Percentiles rank a stretch among this genome's conserved stretches.
Evolutionary conservation across 2,888 invertebrate species (phyloP).

Genomic region (Cartodere bifasciata): DNA sequence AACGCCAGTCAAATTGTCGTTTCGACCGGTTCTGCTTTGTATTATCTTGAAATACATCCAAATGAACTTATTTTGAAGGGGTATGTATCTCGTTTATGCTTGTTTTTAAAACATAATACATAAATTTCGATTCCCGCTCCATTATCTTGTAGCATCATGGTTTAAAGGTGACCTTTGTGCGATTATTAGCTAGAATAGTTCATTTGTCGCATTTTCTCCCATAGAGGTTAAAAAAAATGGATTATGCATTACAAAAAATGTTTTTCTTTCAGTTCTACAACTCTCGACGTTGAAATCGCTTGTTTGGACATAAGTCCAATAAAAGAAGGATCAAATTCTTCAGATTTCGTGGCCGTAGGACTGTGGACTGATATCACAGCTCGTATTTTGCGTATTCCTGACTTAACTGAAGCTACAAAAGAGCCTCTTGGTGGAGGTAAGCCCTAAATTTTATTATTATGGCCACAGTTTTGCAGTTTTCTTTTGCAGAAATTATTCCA

Average conservation of each 20-base stretch:
- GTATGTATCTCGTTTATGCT: no score
- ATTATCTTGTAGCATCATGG: no score
- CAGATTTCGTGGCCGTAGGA: conserved; percentile 78
- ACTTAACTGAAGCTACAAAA: conserved; percentile 66
- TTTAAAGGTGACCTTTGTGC: no score
- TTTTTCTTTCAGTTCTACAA: conserved; percentile 42
- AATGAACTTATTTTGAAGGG: conserved; percentile 50
- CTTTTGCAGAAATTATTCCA: conserved; percentile 77
- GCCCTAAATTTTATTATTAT: no score
- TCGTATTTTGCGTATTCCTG: conserved; percentile 69
- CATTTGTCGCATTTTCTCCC: no score
- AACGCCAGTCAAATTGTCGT: conserved; percentile 65
- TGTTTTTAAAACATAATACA: no score
- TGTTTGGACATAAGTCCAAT: conserved; percentile 87
- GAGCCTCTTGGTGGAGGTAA: conserved; percentile 78
- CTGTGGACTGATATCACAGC: conserved; percentile 97
- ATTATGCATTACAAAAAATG: conserved; percentile 1
- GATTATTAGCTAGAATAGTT: no score
- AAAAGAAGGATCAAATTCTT: conserved; percentile 45
- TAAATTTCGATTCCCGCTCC: no score
- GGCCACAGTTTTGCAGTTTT: no score
- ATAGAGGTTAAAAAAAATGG: no score
- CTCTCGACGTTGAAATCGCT: conserved; percentile 88
- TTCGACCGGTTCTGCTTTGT: conserved; percentile 79
- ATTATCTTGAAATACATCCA: conserved; percentile 61